These are phyloP conservation scores for Portevinia maculata DNA, from an alignment of 2,888 invertebrate species.

Conservation along the genomic window DNA sequence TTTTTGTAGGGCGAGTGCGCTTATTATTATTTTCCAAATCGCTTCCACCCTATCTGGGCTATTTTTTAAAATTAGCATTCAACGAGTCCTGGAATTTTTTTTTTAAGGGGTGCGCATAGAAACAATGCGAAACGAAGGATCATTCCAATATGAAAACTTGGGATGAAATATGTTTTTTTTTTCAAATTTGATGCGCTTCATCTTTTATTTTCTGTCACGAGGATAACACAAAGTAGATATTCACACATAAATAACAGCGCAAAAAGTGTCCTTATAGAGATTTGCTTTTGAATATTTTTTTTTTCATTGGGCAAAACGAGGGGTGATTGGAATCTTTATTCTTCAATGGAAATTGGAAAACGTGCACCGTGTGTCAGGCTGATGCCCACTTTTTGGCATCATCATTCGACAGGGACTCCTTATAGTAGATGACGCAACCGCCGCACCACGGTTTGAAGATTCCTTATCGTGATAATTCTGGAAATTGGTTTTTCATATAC, in stretches of 20 bases:
- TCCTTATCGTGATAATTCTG: slow-evolving; percentile 69
- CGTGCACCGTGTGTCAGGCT: slow-evolving; percentile 63
- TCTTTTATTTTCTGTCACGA: slow-evolving; percentile 59
- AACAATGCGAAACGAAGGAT: slow-evolving; percentile 56
- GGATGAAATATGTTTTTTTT: slow-evolving; percentile 66
- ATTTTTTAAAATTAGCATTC: slow-evolving; percentile 63
- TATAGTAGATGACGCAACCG: slow-evolving; percentile 58
- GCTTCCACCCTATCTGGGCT: slow-evolving; percentile 57
- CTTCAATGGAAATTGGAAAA: slow-evolving; percentile 73
- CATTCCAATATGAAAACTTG: slow-evolving; percentile 37
- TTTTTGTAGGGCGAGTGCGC: slow-evolving; percentile 29
- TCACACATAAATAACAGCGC: slow-evolving; percentile 63
- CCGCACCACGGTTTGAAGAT: slow-evolving; percentile 57
- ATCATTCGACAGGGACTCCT: slow-evolving; percentile 33
- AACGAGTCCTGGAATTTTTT: slow-evolving; percentile 38
- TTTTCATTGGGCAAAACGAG: slow-evolving; percentile 19
- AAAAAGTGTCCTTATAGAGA: slow-evolving; percentile 43
- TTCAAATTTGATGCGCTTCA: slow-evolving; percentile 67
- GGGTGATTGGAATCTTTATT: slow-evolving; percentile 70
- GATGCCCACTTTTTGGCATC: slow-evolving; percentile 64
- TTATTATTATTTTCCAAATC: slow-evolving; percentile 59
- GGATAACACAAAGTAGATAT: slow-evolving; percentile 55
- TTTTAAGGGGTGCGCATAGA: slow-evolving; percentile 14
- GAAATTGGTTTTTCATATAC: slow-evolving; percentile 74
- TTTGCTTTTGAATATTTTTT: slow-evolving; percentile 23